Evolutionary conservation across 2,113 vertebrate genomes (phyloP).

Genomic region (Proterorhinus semilunaris): DNA sequence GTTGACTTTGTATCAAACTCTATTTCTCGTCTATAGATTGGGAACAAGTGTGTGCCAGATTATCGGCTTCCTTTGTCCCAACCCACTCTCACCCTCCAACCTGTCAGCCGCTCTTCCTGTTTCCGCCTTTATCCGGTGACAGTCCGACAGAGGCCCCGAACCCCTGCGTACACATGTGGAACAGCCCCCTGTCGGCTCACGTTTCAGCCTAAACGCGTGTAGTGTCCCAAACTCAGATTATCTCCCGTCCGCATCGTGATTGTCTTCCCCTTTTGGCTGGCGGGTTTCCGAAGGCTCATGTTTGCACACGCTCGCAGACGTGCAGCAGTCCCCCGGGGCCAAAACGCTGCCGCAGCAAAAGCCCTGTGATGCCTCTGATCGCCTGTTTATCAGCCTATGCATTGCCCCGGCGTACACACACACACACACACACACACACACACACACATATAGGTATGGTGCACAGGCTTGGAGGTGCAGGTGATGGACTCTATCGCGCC

Average conservation of each 20-base stretch:
- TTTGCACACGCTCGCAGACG: conserved; percentile 67
- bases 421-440: conserved; percentile 10
- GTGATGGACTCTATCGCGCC: conserved; percentile 55
- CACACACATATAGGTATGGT: conserved; percentile 6
- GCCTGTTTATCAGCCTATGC: conserved; percentile 48
- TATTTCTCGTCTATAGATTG: too few relatives aligned
- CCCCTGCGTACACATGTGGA: conserved; percentile 67
- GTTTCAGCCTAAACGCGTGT: conserved; percentile 68
- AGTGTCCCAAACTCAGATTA: conserved; percentile 72
- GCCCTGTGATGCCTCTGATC: conserved; percentile 67
- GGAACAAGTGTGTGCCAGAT: too few relatives aligned
- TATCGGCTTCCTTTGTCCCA: conserved; percentile 10
- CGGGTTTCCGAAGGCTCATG: conserved; percentile 62
- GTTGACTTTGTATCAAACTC: background rate
- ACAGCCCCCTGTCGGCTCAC: conserved; percentile 58
- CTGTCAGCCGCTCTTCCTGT: conserved; percentile 18
- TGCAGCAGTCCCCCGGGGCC: conserved; percentile 57
- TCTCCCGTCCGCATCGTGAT: conserved; percentile 69
- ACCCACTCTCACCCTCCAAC: conserved; percentile 18
- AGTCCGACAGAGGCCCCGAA: conserved; percentile 53
- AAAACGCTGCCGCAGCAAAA: conserved; percentile 52
- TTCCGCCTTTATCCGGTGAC: conserved; percentile 15
- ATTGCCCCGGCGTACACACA: conserved; percentile 16
- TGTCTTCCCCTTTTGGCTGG: conserved; percentile 66
- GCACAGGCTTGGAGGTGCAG: conserved; percentile 31